Evolutionary conservation across 2,888 invertebrate genomes (phyloP).

Genomic region (Leucania comma): DNA sequence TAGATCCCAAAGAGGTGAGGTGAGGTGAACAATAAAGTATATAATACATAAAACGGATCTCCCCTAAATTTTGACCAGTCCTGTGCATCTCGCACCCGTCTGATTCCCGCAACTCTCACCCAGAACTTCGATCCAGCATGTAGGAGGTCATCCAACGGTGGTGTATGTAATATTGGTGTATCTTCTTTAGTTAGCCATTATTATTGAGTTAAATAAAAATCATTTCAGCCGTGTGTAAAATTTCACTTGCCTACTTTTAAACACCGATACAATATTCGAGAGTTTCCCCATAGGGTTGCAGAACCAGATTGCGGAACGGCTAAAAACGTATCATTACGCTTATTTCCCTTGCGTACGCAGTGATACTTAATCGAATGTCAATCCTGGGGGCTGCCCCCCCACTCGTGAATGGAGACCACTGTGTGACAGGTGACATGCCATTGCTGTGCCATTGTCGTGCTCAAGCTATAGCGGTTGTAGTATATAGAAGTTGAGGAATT

Average conservation of each 20-base stretch:
- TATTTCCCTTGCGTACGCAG: slow-evolving; percentile 54
- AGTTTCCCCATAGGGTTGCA: background rate
- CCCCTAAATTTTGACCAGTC: too few relatives aligned
- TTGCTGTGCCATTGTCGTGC: slow-evolving; percentile 4
- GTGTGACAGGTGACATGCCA: slow-evolving; percentile 29
- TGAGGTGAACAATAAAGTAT: too few relatives aligned
- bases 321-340: slow-evolving; percentile 47
- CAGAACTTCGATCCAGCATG: too few relatives aligned
- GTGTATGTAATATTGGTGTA: too few relatives aligned
- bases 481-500: background rate
- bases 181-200: too few relatives aligned
- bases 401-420: slow-evolving; percentile 12
- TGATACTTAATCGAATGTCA: slow-evolving; percentile 59
- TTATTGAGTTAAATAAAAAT: too few relatives aligned
- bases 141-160: too few relatives aligned
- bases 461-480: slow-evolving; percentile 4
- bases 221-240: background rate
- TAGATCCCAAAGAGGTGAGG: too few relatives aligned
- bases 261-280: slow-evolving; percentile 12
- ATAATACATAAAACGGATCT: too few relatives aligned
- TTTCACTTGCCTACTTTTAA: background rate
- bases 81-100: too few relatives aligned
- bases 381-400: slow-evolving; percentile 13
- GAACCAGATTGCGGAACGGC: slow-evolving; percentile 27
- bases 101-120: too few relatives aligned